Evolutionary conservation across 2,113 vertebrate species (phyloP).

Genomic region (Elachura formosa): DNA sequence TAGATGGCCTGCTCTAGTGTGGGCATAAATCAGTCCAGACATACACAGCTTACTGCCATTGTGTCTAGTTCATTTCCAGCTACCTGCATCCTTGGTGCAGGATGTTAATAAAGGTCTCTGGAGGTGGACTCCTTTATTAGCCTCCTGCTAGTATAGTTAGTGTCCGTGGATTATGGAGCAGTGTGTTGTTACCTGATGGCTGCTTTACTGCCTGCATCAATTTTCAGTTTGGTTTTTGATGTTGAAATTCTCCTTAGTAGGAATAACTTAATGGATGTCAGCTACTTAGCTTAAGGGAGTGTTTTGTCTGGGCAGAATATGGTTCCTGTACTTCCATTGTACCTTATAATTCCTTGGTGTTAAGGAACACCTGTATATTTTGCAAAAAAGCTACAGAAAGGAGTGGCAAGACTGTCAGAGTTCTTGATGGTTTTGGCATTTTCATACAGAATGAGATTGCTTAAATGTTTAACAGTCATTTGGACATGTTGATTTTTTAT

Average conservation of each 20-base stretch:
- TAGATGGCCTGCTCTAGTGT: background rate
- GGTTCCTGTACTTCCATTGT: background rate
- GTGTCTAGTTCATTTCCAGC: background rate
- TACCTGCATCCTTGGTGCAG: background rate
- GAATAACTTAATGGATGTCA: background rate
- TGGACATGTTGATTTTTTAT: background rate
- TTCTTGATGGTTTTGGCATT: background rate
- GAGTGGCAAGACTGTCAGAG: background rate
- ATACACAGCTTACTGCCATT: background rate
- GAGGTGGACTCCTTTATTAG: background rate
- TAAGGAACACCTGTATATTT: background rate
- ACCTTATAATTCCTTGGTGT: background rate
- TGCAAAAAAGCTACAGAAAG: background rate
- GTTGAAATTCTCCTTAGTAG: background rate
- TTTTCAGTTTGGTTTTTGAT: background rate
- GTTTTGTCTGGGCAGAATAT: background rate
- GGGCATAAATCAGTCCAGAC: background rate
- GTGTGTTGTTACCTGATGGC: background rate
- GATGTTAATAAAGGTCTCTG: background rate
- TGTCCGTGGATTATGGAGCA: background rate
- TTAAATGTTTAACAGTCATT: background rate
- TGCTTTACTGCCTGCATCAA: background rate
- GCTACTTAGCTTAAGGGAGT: background rate
- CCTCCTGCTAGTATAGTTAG: background rate
- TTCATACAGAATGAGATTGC: background rate